phyloP scores from a whole-genome alignment of 2,888 invertebrate genomes.

The Pseudanteris insignis region DNA sequence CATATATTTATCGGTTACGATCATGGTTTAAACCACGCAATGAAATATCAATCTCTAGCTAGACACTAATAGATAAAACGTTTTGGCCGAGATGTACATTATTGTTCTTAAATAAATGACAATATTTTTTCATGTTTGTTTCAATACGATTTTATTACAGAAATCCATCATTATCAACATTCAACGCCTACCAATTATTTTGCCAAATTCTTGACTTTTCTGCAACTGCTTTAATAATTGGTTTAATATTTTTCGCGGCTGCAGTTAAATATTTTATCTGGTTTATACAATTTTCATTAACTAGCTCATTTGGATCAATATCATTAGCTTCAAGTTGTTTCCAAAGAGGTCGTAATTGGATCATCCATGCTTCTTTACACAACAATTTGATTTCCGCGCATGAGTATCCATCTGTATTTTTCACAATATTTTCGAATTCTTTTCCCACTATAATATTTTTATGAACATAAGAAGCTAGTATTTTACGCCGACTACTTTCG shows the following conservation, averaged over 20 bases:
- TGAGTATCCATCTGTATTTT: constrained; percentile 79
- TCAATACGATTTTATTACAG: background rate
- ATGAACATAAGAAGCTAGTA: constrained; percentile 73
- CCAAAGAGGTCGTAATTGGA: constrained; percentile 76
- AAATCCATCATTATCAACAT: background rate
- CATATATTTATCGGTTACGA: constrained; percentile 56
- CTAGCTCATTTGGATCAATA: constrained; percentile 31
- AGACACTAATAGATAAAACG: constrained; percentile 1
- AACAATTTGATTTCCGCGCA: constrained; percentile 88
- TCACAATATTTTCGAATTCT: constrained; percentile 68
- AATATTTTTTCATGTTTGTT: constrained; percentile 3
- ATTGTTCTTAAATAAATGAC: constrained; percentile 14
- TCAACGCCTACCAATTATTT: constrained; percentile 69
- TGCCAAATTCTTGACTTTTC: constrained; percentile 74
- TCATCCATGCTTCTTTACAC: constrained; percentile 91
- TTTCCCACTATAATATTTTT: constrained; percentile 67
- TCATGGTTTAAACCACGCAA: constrained; percentile 60
- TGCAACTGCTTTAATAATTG: constrained; percentile 70
- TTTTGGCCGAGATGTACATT: constrained; percentile 4
- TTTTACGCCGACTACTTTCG: constrained; percentile 71
- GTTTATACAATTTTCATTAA: constrained; percentile 47
- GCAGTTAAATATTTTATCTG: constrained; percentile 66
- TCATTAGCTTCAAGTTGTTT: constrained; percentile 63
- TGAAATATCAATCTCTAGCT: constrained; percentile 20
- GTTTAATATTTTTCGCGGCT: constrained; percentile 71